Evolutionary conservation across 2,888 invertebrate species (phyloP), one percentile per base, ranked within the genome.

Genomic region (Nymphalis c-album): DNA sequence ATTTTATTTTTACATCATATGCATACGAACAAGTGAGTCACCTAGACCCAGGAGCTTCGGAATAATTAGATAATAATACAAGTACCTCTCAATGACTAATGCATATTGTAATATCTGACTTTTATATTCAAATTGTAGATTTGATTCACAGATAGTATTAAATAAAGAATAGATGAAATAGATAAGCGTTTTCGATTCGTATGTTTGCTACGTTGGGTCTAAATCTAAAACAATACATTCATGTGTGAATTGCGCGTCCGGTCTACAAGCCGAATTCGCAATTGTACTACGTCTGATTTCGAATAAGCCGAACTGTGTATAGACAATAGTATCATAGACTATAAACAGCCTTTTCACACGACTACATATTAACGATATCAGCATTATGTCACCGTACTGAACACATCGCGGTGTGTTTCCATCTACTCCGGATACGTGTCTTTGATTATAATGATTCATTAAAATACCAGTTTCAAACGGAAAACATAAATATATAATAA

Each of bases 281-380:
- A 55, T 51, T 61, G 62, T 70, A 47, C 57, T 61, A 60, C 68
- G 26, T 51, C 64, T 61, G 60, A 73, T 73, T 73, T 74, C 71
- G 71, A 74, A 74, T 74, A 64, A 68, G 65, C 70, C 70, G 48
- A 69, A 64, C 66, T 50, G 69, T 67, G 59, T 70, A 70, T 71
- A 76, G 74, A 75, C 74, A 74, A 76, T 76, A 67, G 51, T 48
- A 62, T 26, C 64, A 50, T 50, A 64, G 53, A 60, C 65, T 65
- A 53, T 53, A 20, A 18, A 20, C 60, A 46, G 65, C n/a, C n/a
- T 31, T 31, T 55, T 55, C 55, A 55, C 31, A 20, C 5, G 7
- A 18, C 10, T 20, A 18, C 16, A 13, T 13, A 13, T 22, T 13
- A 26, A 16, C 51, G 51, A 16, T 16, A 51, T 22, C 22, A 8